Percentiles rank a stretch among this genome's conserved stretches.
Evolutionary conservation across 92 coral and sea anemone genomes (phyloP).

Genomic region (Pocillopora grandis): DNA sequence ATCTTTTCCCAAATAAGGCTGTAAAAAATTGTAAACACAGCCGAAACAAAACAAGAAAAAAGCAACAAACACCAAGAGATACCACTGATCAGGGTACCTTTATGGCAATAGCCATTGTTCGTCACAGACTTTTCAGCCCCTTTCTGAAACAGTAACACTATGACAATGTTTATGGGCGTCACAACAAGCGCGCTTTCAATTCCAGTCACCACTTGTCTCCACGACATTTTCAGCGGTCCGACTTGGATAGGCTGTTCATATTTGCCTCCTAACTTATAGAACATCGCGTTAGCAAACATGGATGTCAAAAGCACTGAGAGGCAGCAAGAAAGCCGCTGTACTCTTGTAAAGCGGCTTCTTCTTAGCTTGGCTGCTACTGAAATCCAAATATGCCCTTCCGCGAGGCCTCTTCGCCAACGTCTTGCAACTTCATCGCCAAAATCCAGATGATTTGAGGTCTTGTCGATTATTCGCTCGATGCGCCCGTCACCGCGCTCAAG

Average conservation of each 20-base stretch:
- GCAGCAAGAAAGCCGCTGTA: constrained; percentile 41
- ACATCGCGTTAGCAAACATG: too few relatives aligned
- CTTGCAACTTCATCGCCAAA: constrained; percentile 26
- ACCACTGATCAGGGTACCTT: not conserved
- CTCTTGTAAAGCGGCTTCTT: constrained; percentile 54
- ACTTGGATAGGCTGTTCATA: too few relatives aligned
- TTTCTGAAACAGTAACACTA: constrained; percentile 53
- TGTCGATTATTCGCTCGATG: constrained; percentile 44
- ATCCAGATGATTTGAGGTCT: not conserved
- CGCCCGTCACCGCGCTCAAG: constrained; percentile 54
- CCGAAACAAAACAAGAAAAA: constrained; percentile 16
- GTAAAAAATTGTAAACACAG: not conserved
- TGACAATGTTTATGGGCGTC: constrained; percentile 46
- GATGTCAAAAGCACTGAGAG: too few relatives aligned
- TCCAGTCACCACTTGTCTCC: constrained; percentile 38
- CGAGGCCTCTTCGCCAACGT: constrained; percentile 51
- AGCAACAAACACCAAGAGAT: not conserved
- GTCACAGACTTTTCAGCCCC: not conserved
- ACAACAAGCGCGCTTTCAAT: constrained; percentile 42
- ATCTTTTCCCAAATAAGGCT: not conserved
- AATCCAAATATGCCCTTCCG: constrained; percentile 66
- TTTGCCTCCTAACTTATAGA: too few relatives aligned
- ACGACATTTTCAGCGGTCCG: too few relatives aligned
- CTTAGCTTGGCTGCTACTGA: constrained; percentile 63
- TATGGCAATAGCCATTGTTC: not conserved